Base-by-base conservation (phyloP, 2,113 vertebrate species). In the Columba livia region DNA sequence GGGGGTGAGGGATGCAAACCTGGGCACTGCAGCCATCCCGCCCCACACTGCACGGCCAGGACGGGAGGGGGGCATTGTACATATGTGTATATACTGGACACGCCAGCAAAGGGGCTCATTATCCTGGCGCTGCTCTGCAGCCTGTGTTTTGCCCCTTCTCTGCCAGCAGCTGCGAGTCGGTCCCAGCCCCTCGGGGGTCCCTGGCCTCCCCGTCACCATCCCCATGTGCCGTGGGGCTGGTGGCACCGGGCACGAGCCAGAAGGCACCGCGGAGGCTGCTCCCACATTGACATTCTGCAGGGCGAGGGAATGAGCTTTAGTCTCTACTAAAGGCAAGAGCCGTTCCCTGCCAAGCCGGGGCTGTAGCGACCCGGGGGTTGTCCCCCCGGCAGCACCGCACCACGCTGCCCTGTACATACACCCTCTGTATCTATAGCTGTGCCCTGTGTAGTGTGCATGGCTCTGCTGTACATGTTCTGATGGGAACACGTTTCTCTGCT, bases 201-300 rank as follows among this genome's bases (percentile, higher is more conserved):
- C 21, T 31, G 1, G 71, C 24, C 36, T 82, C 40, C 42, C 36
- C 54, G 25, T 34, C 11, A 0, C 32, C 28, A 18, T 79, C 62
- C 32, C n/a, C 0, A 0, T 1, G 32, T 40, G 21, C 70, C 1
- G 0, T 4, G 25, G 67, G 12, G 5, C 51, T 28, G 85, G 71
- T 62, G 69, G 36, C 71, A 61, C 48, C 2, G 0, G 10, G 47
- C 54, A 29, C 0, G 4, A 58, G 56, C 44, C 1, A 0, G 60
- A 42, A 50, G 73, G 32, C 38, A 65, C 6, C 7, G 0, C 0
- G 0, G 71, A 9, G 32, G 44, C 53, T 15, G 72, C 66, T 90
- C 42, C 71, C 36, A 10, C 60, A 0, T 31, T 15, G 36, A 57
- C 40, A 15, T 78, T 20, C 40, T 44, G 66, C 57, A 24, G 31